phyloP scores from a whole-genome alignment of 2,888 invertebrate species.

The Nephrotoma flavescens region DNA sequence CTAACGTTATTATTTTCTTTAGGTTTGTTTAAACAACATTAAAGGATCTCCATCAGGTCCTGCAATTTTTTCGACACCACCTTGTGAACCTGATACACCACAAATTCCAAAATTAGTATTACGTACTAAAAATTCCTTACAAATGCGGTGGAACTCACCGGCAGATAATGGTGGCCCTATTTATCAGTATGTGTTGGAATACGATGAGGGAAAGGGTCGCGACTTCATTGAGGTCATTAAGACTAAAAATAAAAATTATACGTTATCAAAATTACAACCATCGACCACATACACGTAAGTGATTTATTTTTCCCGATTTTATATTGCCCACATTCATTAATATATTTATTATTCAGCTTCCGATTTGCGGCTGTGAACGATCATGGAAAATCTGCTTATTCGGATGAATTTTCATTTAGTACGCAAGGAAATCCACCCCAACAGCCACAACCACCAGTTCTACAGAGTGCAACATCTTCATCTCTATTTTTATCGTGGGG shows the following conservation, averaged over 20 bases:
- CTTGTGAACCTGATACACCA: constrained; percentile 68
- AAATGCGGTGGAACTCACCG: constrained; percentile 56
- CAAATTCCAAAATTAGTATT: constrained; percentile 57
- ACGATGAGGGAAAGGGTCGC: constrained; percentile 53
- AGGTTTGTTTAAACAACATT: constrained; percentile 44
- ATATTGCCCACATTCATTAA: background rate
- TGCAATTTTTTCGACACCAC: constrained; percentile 62
- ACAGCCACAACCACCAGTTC: constrained; percentile 60
- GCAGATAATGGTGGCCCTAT: constrained; percentile 69
- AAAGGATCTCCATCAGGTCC: constrained; percentile 64
- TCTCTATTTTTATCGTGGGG: constrained; percentile 61
- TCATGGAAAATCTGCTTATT: constrained; percentile 58
- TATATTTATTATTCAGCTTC: constrained; percentile 36
- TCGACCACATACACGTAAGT: constrained; percentile 49
- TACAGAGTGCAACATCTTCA: constrained; percentile 46
- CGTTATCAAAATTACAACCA: constrained; percentile 57
- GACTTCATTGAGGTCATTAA: constrained; percentile 57
- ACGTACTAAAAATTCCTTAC: constrained; percentile 54
- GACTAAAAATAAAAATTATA: constrained; percentile 60
- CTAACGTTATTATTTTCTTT: background rate
- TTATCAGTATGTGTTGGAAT: constrained; percentile 60
- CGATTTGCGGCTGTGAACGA: constrained; percentile 73
- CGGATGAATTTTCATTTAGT: constrained; percentile 48
- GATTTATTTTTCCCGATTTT: background rate
- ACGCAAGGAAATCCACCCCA: constrained; percentile 69